Percentiles rank a stretch among this genome's conserved stretches.
Conservation (phyloP, 2,888 invertebrate species). For the Acronicta aceris region DNA sequence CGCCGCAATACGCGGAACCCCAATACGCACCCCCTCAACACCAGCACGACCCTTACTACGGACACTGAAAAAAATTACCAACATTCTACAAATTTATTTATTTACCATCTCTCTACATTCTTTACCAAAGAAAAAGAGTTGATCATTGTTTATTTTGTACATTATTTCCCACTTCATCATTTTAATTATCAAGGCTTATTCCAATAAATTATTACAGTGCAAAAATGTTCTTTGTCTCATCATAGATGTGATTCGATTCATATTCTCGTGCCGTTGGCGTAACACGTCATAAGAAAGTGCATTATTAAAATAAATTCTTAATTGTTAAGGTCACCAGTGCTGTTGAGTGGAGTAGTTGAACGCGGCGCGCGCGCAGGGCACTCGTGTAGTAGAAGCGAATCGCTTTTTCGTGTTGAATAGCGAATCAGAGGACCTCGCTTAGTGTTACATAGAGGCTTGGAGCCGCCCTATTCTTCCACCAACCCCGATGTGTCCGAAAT, state of each 20-base stretch:
- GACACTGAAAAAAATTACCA: constrained; percentile 61
- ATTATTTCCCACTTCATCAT: constrained; percentile 17
- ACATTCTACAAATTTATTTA: constrained; percentile 2
- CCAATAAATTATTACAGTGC: constrained; percentile 34
- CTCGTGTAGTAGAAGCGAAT: constrained; percentile 87
- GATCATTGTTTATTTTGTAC: constrained; percentile 27
- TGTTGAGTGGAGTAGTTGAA: constrained; percentile 79
- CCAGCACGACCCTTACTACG: constrained; percentile 80
- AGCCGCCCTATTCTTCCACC: constrained; percentile 59
- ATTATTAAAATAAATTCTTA: constrained; percentile 87
- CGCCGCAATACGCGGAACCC: constrained; percentile 44
- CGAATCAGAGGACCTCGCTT: constrained; percentile 80
- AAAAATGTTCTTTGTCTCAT: constrained; percentile 66
- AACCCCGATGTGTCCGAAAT: constrained; percentile 52
- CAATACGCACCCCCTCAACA: constrained; percentile 53
- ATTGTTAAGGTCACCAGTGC: constrained; percentile 85
- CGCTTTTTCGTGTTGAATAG: constrained; percentile 75
- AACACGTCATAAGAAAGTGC: constrained; percentile 85
- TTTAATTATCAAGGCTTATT: constrained; percentile 23
- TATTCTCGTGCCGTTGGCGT: constrained; percentile 60
- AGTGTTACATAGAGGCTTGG: constrained; percentile 78
- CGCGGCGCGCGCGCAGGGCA: constrained; percentile 83
- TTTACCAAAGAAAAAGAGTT: constrained; percentile 50
- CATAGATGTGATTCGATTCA: constrained; percentile 56
- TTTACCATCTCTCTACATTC: constrained; percentile 43